Evolutionary conservation across 2,888 invertebrate species (phyloP).

Genomic region (Cheilosia grossa): DNA sequence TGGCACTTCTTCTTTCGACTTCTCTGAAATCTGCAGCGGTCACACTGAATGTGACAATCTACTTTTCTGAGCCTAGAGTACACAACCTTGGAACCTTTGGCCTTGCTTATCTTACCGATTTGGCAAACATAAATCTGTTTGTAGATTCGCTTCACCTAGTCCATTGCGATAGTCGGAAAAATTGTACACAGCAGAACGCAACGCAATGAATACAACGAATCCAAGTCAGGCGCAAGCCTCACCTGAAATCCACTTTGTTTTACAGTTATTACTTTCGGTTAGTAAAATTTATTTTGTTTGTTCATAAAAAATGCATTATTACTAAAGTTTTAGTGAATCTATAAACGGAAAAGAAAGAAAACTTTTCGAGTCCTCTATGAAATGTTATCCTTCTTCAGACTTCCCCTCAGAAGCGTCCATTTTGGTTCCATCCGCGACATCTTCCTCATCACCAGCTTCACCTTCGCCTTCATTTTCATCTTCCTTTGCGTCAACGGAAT

Average conservation of each 20-base stretch:
- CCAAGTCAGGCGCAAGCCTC: background rate
- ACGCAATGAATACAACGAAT: background rate
- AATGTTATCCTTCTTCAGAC: conserved; percentile 26
- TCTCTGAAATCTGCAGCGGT: too few species aligned
- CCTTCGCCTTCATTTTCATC: conserved; percentile 77
- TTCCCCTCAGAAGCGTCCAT: conserved; percentile 9
- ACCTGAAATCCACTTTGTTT: background rate
- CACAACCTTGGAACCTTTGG: too few species aligned
- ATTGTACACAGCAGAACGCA: too few species aligned
- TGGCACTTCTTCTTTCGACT: too few species aligned
- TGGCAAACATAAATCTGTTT: too few species aligned
- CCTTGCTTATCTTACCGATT: too few species aligned
- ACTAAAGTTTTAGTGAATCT: conserved; percentile 10
- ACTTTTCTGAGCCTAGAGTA: too few species aligned
- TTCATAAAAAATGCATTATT: conserved; percentile 27
- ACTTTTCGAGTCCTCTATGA: background rate
- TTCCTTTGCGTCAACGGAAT: conserved; percentile 81
- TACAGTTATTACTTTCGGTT: background rate
- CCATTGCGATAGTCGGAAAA: too few species aligned
- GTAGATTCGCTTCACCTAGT: too few species aligned
- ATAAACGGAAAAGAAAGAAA: background rate
- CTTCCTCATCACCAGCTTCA: conserved; percentile 75
- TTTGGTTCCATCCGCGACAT: conserved; percentile 21
- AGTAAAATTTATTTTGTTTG: conserved; percentile 11
- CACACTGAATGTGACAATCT: too few species aligned